Conservation (phyloP, 2,797 vertebrate species). For the Cuniculus paca region DNA sequence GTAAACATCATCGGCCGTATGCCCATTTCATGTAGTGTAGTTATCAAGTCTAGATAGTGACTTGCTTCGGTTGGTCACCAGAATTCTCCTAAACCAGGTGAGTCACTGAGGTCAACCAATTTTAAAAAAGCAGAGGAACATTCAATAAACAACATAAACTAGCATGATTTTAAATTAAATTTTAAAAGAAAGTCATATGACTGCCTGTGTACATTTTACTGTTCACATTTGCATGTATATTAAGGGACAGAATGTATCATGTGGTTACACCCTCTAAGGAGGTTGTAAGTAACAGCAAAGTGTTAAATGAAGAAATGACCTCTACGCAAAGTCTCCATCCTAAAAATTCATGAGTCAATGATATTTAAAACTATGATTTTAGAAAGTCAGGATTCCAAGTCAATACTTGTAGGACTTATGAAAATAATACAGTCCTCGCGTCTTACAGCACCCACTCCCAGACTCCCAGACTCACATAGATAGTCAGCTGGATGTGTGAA, state of each 20-base stretch:
- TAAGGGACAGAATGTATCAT: background rate
- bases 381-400: background rate
- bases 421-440: background rate
- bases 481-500: background rate
- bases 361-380: background rate
- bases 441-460: background rate
- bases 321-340: background rate
- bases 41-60: no score
- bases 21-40: no score
- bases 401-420: background rate
- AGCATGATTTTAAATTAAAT: conserved; percentile 19
- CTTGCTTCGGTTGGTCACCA: no score
- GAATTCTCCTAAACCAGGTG: no score
- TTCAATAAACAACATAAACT: conserved; percentile 23
- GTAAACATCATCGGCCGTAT: no score
- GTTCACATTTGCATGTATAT: background rate
- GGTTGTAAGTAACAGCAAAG: conserved; percentile 31
- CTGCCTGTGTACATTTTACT: background rate
- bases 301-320: background rate
- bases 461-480: background rate
- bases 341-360: background rate
- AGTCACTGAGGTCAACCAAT: no score
- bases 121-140: background rate
- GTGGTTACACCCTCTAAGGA: background rate
- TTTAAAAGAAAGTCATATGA: background rate